Percentiles rank a stretch among this genome's conserved stretches.
Conservation (phyloP, 2,797 vertebrate species). For the Xenentodon cancila region DNA sequence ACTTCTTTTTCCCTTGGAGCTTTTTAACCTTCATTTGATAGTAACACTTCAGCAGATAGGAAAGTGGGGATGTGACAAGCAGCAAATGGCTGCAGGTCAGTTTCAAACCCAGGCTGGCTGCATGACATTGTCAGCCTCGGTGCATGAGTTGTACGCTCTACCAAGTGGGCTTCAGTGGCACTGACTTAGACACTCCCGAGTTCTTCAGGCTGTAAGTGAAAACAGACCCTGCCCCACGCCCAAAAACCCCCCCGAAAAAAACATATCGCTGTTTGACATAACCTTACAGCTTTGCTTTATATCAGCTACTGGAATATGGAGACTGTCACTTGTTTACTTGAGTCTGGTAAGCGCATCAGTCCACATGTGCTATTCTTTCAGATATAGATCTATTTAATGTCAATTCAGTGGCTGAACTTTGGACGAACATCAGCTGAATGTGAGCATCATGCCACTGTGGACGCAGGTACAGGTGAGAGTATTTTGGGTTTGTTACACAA, state of each 20-base stretch:
- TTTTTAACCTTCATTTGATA: background rate
- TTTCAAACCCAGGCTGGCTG: no score
- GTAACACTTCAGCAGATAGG: background rate
- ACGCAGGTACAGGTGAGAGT: conserved; percentile 45
- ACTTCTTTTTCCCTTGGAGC: background rate
- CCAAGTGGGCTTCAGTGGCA: background rate
- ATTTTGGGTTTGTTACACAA: conserved; percentile 46
- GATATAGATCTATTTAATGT: background rate
- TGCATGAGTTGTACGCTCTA: background rate
- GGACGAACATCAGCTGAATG: background rate
- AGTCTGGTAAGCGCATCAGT: background rate
- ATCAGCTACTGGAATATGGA: background rate
- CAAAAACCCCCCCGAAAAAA: background rate
- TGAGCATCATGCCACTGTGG: background rate
- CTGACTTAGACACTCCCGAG: background rate
- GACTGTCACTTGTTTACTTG: no score
- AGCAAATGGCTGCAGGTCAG: no score
- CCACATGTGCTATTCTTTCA: no score
- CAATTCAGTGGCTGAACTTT: background rate
- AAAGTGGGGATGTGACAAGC: no score
- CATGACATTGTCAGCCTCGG: background rate
- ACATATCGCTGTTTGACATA: background rate
- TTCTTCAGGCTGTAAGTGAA: background rate
- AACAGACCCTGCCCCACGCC: background rate
- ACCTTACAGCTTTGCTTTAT: no score